Base-by-base conservation (phyloP, 2,888 invertebrate species). In the Cristatella mucedo region DNA sequence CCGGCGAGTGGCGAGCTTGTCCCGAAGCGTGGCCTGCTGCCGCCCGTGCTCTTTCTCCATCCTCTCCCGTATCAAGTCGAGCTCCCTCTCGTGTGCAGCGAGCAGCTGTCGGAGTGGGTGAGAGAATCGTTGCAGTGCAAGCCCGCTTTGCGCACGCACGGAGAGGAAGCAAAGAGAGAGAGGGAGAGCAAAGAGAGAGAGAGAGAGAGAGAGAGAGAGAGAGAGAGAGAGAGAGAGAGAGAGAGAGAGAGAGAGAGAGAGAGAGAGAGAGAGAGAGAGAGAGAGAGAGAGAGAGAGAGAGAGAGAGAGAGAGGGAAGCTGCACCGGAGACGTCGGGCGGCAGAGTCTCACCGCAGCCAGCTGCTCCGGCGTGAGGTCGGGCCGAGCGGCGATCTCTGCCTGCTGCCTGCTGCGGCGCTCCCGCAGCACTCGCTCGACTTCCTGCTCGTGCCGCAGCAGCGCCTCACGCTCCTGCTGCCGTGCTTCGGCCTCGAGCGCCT, bases 321-420 rank as follows among this genome's bases (percentile, higher is more conserved):
- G n/a, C n/a, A n/a, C n/a, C n/a, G n/a, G n/a, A n/a, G n/a, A n/a
- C n/a, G n/a, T n/a, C n/a, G n/a, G n/a, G n/a, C n/a, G n/a, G n/a
- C n/a, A n/a, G n/a, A n/a, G n/a, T n/a, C 53, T 47, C 29, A 55
- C 55, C 37, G 49, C 47, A 4, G 42, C 44, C 29, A 58, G 40
- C 44, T 60, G 53, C 2, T 57, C 55, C 32, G 56, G 51, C 26
- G 49, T 54, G 18, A 61, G 52, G 41, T 59, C 59, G 2, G 50
- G 50, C 31, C 57, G 46, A 2, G 61, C 53, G 3, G 55, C 52
- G 11, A 54, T 32, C 42, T 59, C 61, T 4, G 59, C 54, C 29
- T 58, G 58, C 38, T 58, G 56, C 44, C 45, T 53, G 47, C 55
- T 57, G 40, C 50, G 51, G 46, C 52, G 53, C 47, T 61, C 61